Percentiles rank a stretch among this genome's conserved stretches.
Evolutionary conservation across 2,113 vertebrate species (phyloP).

Genomic region (Gorilla gorilla): DNA sequence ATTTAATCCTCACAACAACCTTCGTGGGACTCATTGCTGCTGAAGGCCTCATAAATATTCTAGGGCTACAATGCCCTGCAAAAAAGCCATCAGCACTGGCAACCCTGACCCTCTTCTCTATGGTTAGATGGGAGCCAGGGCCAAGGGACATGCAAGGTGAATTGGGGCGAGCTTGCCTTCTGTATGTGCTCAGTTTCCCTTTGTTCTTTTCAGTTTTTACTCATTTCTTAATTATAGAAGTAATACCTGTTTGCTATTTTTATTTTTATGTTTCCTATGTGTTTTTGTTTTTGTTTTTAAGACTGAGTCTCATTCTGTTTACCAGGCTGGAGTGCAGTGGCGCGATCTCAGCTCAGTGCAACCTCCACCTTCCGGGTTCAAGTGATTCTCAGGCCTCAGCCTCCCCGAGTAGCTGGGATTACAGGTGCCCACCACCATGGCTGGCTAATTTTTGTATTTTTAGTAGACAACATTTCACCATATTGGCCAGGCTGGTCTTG

Average conservation of each 20-base stretch:
- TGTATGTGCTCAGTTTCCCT: not conserved
- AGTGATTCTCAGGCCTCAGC: not conserved
- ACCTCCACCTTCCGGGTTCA: not conserved
- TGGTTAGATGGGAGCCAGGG: not conserved
- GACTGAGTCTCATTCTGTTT: not conserved
- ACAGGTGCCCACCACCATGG: not conserved
- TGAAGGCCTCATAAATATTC: not conserved
- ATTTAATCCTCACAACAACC: slow-evolving; percentile 28
- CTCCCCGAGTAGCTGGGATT: not conserved
- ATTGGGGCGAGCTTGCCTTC: not conserved
- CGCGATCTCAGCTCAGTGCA: not conserved
- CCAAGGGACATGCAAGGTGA: not conserved
- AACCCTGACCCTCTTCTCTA: not conserved
- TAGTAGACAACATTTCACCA: not conserved
- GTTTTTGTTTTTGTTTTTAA: not conserved
- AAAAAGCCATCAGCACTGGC: not conserved
- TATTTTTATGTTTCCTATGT: too few species aligned
- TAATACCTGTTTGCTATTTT: not conserved
- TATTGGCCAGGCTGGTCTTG: not conserved
- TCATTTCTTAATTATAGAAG: slow-evolving; percentile 38
- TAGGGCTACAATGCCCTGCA: not conserved
- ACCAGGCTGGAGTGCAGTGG: not conserved
- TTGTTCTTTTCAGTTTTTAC: not conserved
- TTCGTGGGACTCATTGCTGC: not conserved
- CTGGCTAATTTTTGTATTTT: not conserved